Conservation (phyloP, 1,140 invertebrate species). For the Pachypsylla venusta region DNA sequence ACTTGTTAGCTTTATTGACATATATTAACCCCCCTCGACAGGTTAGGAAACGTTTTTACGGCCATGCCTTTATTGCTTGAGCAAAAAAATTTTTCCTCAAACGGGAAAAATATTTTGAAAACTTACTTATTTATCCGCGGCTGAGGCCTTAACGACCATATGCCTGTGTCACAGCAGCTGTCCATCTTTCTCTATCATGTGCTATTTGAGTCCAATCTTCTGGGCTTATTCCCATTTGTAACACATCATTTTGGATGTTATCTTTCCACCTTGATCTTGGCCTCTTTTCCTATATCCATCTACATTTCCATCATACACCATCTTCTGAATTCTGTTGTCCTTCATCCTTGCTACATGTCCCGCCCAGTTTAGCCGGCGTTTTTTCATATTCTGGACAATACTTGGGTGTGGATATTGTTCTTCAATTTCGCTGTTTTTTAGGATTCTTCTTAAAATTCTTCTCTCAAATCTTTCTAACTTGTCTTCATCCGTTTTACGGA, state of each 20-base stretch:
- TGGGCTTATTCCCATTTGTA: slow-evolving; percentile 11
- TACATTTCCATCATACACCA: neutral
- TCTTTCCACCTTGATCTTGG: slow-evolving; percentile 13
- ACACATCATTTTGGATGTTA: slow-evolving; percentile 8
- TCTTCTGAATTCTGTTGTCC: neutral
- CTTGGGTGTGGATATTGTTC: slow-evolving; percentile 10
- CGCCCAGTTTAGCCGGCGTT: slow-evolving; percentile 10
- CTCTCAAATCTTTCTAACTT: slow-evolving; percentile 5
- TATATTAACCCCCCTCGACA: too few species aligned
- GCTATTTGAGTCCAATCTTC: slow-evolving; percentile 7
- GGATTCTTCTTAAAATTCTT: slow-evolving; percentile 12
- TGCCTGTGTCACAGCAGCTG: slow-evolving; percentile 6
- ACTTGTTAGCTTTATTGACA: too few species aligned
- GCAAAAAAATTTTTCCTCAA: too few species aligned
- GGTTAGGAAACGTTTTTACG: too few species aligned
- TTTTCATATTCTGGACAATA: slow-evolving; percentile 13
- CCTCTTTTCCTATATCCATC: slow-evolving; percentile 6
- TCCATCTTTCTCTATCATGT: slow-evolving; percentile 6
- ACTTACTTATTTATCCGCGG: neutral
- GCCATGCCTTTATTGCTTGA: too few species aligned
- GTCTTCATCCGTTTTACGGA: slow-evolving; percentile 9
- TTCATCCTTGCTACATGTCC: slow-evolving; percentile 9
- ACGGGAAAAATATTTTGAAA: too few species aligned
- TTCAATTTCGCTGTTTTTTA: slow-evolving; percentile 8
- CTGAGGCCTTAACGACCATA: slow-evolving; percentile 2